These are phyloP conservation scores for Sialia sialis DNA, from an alignment of 2,113 vertebrate genomes.

Conservation along the genomic window DNA sequence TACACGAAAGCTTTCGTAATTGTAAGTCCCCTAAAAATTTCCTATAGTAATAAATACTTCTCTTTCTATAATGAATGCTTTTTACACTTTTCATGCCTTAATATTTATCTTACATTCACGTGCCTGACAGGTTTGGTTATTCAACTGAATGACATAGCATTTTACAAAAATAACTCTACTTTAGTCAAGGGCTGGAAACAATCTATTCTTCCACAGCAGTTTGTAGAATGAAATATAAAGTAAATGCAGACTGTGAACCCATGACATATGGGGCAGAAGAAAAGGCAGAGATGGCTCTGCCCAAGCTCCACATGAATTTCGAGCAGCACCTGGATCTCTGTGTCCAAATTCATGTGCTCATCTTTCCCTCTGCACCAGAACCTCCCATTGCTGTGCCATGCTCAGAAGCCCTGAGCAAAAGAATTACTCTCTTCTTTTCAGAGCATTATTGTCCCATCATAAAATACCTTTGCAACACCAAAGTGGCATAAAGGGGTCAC, in stretches of 20 bases:
- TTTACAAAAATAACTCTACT: neutral
- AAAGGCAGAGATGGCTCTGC: neutral
- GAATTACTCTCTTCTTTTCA: neutral
- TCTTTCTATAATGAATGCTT: neutral
- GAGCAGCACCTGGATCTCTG: neutral
- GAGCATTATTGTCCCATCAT: neutral
- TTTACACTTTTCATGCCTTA: neutral
- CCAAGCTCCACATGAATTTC: neutral
- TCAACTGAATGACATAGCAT: neutral
- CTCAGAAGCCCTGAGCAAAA: neutral
- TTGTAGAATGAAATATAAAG: neutral
- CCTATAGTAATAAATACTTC: neutral
- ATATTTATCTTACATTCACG: neutral
- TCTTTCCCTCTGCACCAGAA: neutral
- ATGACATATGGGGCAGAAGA: neutral
- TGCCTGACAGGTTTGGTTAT: neutral
- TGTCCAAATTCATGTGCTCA: rapidly evolving
- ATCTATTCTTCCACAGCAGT: neutral
- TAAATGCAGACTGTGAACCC: neutral
- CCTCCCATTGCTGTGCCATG: neutral
- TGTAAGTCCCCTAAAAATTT: neutral
- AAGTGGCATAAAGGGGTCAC: neutral
- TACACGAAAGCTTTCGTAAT: neutral
- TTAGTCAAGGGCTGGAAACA: neutral
- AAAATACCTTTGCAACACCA: neutral